phyloP scores from a whole-genome alignment of 1,140 invertebrate genomes.

The Nixonia krombeini region DNA sequence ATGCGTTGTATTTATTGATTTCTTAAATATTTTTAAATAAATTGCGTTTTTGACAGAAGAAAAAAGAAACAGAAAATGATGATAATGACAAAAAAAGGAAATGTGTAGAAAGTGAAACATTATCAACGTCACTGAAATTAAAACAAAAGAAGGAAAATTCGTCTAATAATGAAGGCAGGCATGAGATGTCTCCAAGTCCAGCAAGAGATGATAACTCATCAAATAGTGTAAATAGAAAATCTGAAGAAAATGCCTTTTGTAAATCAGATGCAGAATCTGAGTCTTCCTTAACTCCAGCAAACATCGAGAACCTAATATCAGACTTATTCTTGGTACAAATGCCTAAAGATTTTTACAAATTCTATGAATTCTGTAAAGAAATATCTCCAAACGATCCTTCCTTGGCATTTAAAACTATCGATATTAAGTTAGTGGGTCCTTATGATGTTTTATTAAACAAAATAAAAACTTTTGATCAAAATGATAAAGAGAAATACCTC shows the following conservation, averaged over 20 bases:
- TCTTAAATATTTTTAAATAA: too few species aligned
- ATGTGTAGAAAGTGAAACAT: conserved; percentile 6
- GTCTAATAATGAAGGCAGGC: not conserved
- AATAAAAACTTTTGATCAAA: conserved; percentile 73
- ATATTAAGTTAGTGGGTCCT: conserved; percentile 86
- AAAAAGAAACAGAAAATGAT: not conserved
- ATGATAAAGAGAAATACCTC: conserved; percentile 77
- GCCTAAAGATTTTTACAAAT: conserved; percentile 90
- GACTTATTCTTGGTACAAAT: conserved; percentile 87
- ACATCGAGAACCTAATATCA: conserved; percentile 75
- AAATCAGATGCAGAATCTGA: conserved; percentile 11
- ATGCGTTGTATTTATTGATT: too few species aligned
- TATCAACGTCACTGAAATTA: not conserved
- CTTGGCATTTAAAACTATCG: conserved; percentile 77
- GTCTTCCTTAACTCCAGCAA: conserved; percentile 11
- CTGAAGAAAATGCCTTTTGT: not conserved
- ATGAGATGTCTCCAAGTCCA: conserved; percentile 29
- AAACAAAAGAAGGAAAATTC: conserved; percentile 15
- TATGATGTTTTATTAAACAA: conserved; percentile 86
- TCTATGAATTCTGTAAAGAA: conserved; percentile 84
- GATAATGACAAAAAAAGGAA: conserved; percentile 4
- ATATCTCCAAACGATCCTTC: conserved; percentile 75
- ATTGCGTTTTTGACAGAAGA: conserved; percentile 15
- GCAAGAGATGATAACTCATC: not conserved
- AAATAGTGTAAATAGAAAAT: conserved; percentile 11